phyloP scores from a whole-genome alignment of 92 coral and sea anemone species.

The Pocillopora meandrina region DNA sequence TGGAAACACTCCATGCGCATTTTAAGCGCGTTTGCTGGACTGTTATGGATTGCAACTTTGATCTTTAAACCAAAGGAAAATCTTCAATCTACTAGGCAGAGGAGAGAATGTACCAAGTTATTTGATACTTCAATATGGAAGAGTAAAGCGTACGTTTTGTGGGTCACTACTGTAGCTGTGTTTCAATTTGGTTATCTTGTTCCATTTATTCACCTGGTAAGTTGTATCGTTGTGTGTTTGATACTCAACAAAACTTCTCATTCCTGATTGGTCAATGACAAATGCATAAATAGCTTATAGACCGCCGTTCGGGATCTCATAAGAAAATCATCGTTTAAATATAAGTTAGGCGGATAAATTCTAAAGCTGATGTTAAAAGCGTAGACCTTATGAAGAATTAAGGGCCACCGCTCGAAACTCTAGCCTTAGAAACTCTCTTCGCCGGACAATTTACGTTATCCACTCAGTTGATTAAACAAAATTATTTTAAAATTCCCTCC shows the following conservation, averaged over 20 bases:
- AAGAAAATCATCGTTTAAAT: too few species aligned
- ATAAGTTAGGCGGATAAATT: too few species aligned
- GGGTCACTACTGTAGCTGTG: conserved; percentile 84
- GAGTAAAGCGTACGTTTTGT: conserved; percentile 84
- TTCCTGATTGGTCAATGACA: too few species aligned
- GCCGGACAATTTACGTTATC: too few species aligned
- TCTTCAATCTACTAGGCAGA: conserved; percentile 13
- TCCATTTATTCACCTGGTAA: conserved; percentile 94
- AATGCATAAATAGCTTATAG: too few species aligned
- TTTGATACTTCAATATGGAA: conserved; percentile 84
- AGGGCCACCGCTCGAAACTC: too few species aligned
- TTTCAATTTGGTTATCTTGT: conserved; percentile 93
- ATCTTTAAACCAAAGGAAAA: conserved; percentile 67
- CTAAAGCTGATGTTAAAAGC: too few species aligned
- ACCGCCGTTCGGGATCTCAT: too few species aligned
- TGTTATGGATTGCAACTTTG: conserved; percentile 76
- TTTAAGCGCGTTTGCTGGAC: conserved; percentile 76
- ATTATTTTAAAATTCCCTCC: not conserved
- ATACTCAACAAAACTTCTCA: too few species aligned
- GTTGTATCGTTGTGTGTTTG: not conserved
- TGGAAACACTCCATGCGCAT: conserved; percentile 92
- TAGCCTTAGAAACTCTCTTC: too few species aligned
- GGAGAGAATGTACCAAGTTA: conserved; percentile 31
- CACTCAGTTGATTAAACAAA: not conserved
- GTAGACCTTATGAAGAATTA: too few species aligned